These are phyloP conservation scores for Artibeus jamaicensis DNA, from an alignment of 2,797 vertebrate genomes.

Conservation along the genomic window DNA sequence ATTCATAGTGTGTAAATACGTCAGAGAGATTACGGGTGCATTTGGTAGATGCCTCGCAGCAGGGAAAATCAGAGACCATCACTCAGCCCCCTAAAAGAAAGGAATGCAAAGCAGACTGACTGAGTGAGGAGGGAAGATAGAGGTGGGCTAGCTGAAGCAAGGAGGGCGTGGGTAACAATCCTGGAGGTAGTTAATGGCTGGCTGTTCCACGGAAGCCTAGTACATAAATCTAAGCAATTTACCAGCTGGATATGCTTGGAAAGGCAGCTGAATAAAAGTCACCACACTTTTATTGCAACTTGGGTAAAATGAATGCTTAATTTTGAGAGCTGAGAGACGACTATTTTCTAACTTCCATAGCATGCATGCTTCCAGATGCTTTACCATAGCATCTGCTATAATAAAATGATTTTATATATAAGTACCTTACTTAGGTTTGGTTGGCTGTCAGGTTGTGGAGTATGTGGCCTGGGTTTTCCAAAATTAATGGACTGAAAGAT, in stretches of 20 bases:
- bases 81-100: neutral
- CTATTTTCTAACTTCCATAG: neutral
- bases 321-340: neutral
- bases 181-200: neutral
- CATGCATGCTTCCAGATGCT: too few species aligned
- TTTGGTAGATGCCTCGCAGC: neutral
- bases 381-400: neutral
- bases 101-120: neutral
- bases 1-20: neutral
- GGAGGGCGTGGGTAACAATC: accelerated
- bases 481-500: neutral
- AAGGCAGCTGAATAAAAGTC: conserved; percentile 12
- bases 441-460: neutral
- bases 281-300: neutral
- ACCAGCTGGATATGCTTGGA: neutral
- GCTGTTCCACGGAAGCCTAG: neutral
- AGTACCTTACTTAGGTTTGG: neutral
- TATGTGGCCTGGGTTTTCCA: neutral
- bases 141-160: neutral
- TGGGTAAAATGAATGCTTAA: conserved; percentile 1
- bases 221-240: neutral
- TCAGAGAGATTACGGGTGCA: neutral
- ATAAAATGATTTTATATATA: neutral
- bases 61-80: neutral
- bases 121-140: neutral